Conservation (phyloP, 2,888 invertebrate genomes). For the Acrocyrtus sp. region DNA sequence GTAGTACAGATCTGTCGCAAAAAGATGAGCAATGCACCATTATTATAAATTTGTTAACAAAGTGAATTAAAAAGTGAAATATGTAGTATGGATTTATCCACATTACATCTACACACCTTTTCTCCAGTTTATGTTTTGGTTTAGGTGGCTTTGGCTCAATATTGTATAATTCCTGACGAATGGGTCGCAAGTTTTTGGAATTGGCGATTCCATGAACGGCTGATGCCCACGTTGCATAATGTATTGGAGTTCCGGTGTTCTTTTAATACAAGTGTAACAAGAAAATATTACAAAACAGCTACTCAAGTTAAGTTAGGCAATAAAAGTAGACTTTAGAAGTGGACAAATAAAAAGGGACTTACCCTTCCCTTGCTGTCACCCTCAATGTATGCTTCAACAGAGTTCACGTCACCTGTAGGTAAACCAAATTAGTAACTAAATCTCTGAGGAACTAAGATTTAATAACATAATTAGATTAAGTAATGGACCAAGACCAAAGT, state of each 20-base stretch:
- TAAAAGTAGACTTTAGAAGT: no score
- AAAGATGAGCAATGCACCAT: not conserved
- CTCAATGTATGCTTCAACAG: slow-evolving; percentile 74
- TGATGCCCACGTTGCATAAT: slow-evolving; percentile 93
- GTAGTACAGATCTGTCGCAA: slow-evolving; percentile 69
- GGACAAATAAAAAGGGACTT: no score
- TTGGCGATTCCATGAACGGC: slow-evolving; percentile 81
- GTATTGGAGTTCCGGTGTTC: slow-evolving; percentile 73
- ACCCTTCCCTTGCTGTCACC: slow-evolving; percentile 60
- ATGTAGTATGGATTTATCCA: no score
- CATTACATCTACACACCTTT: slow-evolving; percentile 68
- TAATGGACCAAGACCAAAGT: no score
- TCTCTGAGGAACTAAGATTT: no score
- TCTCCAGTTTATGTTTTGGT: slow-evolving; percentile 72
- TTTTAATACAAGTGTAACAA: no score
- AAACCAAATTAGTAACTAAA: no score
- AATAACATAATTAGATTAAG: no score
- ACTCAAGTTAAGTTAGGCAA: no score
- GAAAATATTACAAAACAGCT: no score
- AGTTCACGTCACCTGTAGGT: slow-evolving; percentile 76
- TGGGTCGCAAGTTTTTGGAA: slow-evolving; percentile 71
- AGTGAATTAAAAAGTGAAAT: no score
- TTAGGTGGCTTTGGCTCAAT: slow-evolving; percentile 71
- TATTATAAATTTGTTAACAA: not conserved
- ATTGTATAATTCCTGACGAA: slow-evolving; percentile 75